phyloP scores from a whole-genome alignment of 2,888 invertebrate genomes.

The Ennomos fuscantarius region DNA sequence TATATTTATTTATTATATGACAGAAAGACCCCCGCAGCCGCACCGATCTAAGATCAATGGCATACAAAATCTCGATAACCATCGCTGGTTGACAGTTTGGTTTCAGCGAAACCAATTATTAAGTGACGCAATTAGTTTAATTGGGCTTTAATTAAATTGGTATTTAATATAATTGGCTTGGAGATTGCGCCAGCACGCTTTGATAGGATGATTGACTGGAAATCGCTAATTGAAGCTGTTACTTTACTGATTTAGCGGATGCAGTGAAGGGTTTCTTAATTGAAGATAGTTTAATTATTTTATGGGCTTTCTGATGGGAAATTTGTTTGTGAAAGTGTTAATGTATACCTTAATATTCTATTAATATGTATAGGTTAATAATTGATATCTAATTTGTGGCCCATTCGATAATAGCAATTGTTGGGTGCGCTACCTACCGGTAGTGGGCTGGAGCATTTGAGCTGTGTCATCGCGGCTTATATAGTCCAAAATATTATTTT shows the following conservation, averaged over 20 bases:
- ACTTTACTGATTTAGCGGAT: constrained; percentile 32
- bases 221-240: constrained; percentile 33
- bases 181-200: constrained; percentile 37
- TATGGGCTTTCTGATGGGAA: constrained; percentile 30
- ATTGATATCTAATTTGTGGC: too few species aligned
- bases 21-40: too few species aligned
- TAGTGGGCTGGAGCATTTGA: too few species aligned
- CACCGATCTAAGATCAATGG: background rate
- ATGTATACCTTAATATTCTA: background rate
- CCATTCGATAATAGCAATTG: too few species aligned
- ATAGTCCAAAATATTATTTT: too few species aligned
- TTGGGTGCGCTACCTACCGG: too few species aligned
- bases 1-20: too few species aligned
- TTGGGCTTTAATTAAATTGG: constrained; percentile 36
- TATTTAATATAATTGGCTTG: constrained; percentile 38
- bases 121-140: constrained; percentile 34
- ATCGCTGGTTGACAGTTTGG: constrained; percentile 35
- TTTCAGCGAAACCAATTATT: constrained; percentile 24
- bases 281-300: constrained; percentile 24
- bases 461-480: too few species aligned
- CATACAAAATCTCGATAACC: constrained; percentile 17
- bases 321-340: constrained; percentile 22
- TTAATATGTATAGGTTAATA: background rate
- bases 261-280: constrained; percentile 32
- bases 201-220: constrained; percentile 45